Base-by-base conservation (phyloP, 1,140 invertebrate species). In the Drosophila virilis region DNA sequence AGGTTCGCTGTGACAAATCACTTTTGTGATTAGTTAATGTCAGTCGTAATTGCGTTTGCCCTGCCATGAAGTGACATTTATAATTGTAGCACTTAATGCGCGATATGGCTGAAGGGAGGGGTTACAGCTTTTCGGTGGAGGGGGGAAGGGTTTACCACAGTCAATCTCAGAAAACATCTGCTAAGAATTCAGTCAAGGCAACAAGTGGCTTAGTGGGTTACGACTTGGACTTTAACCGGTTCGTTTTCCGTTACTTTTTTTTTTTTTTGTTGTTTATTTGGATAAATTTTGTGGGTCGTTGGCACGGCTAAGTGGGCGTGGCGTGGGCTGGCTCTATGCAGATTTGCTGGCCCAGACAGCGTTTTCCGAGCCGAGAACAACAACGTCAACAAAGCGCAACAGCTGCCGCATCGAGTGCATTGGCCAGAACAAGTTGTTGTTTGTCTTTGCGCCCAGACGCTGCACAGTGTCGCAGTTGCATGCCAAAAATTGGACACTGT, bases 211-310 rank as follows among this genome's bases (percentile, higher is more conserved):
- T 58, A 59, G 42, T 64, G 62, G 37, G 50, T 28, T 46, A 45
- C 64, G 48, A 45, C 52, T 46, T 62, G 45, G 48, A 43, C 42
- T 40, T 45, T 45, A 70, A 70, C 74, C 74, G 62, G 59, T 86
- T 81, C 46, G 62, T 72, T 75, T 77, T 78, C 59, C 65, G 51
- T 82, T 83, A 22, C 50, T 65, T 66, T 42, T 48, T 15, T 51
- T 6, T 51, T 22, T n/a, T n/a, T 64, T 45, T 45, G 35, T 33
- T 45, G 54, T 45, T 28, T 59, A 65, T 52, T 40, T 52, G 32
- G 9, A 28, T 40, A 52, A 4, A 9, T 22, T 60, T 60, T 9
- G 55, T 52, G 46, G 61, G 61, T 62, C 62, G 62, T 55, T 52
- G 50, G 9, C 42, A 13, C 4, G 4, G 22, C 22, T 28, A 4